These are phyloP conservation scores for Camponotus fellah DNA, from an alignment of 2,888 invertebrate genomes.

Conservation along the genomic window DNA sequence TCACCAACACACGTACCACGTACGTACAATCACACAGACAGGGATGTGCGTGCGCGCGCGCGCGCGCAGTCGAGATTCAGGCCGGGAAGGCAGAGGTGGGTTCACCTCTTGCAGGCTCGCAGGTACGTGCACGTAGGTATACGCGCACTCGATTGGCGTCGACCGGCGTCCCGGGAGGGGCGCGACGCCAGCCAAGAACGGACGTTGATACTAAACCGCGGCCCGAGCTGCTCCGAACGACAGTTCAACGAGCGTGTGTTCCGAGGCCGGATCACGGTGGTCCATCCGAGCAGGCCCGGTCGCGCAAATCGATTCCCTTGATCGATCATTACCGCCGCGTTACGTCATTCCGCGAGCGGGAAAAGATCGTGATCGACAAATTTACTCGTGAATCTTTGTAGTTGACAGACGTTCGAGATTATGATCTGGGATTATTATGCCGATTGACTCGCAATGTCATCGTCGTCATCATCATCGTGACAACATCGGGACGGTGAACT, in stretches of 20 bases:
- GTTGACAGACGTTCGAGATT: constrained; percentile 9
- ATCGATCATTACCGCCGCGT: constrained; percentile 25
- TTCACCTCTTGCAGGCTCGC: constrained; percentile 69
- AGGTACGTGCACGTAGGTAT: constrained; percentile 77
- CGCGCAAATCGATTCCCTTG: constrained; percentile 44
- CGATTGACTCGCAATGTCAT: neutral
- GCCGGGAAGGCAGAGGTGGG: constrained; percentile 65
- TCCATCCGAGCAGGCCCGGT: constrained; percentile 62
- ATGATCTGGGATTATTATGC: constrained; percentile 4
- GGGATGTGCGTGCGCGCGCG: constrained; percentile 22
- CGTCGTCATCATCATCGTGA: constrained; percentile 21
- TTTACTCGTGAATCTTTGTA: neutral
- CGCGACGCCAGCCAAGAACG: constrained; percentile 80
- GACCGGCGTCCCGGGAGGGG: constrained; percentile 80
- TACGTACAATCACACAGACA: neutral
- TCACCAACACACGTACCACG: neutral
- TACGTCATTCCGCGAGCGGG: constrained; percentile 25
- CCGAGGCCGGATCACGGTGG: constrained; percentile 80
- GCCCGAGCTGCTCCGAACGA: constrained; percentile 80
- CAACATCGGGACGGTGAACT: constrained; percentile 5
- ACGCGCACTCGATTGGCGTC: constrained; percentile 82
- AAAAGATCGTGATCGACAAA: neutral
- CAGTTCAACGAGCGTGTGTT: constrained; percentile 82
- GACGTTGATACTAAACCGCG: constrained; percentile 82
- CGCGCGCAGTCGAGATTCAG: constrained; percentile 64